These are phyloP conservation scores for Gadus chalcogrammus DNA, from an alignment of 2,113 vertebrate species.

Conservation along the genomic window DNA sequence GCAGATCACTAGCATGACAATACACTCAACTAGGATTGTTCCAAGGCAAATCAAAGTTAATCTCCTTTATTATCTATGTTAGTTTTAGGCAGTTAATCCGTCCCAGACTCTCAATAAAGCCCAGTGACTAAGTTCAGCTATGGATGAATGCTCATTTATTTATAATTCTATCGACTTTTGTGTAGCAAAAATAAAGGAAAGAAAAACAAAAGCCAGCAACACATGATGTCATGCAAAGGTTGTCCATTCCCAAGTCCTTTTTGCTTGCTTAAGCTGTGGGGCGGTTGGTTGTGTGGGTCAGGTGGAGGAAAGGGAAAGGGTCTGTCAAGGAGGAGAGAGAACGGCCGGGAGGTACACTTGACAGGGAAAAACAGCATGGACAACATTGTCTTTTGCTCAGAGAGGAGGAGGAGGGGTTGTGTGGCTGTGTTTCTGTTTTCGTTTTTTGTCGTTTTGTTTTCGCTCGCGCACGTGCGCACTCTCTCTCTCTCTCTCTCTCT, in stretches of 20 bases:
- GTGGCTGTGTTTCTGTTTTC: conserved; percentile 55
- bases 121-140: conserved; percentile 27
- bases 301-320: conserved; percentile 9
- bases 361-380: conserved; percentile 68
- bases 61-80: conserved; percentile 52
- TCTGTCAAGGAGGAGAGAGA: conserved; percentile 39
- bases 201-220: conserved; percentile 60
- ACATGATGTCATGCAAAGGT: conserved; percentile 71
- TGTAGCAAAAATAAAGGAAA: conserved; percentile 50
- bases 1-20: conserved; percentile 49
- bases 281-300: conserved; percentile 61
- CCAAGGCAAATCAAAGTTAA: conserved; percentile 61
- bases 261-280: conserved; percentile 70
- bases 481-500: too few relatives aligned
- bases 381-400: conserved; percentile 64
- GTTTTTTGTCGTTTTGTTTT: conserved; percentile 54
- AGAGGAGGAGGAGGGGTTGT: not conserved
- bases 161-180: conserved; percentile 25
- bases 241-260: conserved; percentile 71
- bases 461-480: conserved; percentile 24
- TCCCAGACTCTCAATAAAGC: conserved; percentile 34
- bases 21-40: conserved; percentile 48
- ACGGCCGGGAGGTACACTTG: conserved; percentile 34
- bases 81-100: conserved; percentile 50
- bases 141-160: conserved; percentile 24